Base-by-base conservation (phyloP, 2,113 vertebrate genomes). In the Tricholaema leucomelas region DNA sequence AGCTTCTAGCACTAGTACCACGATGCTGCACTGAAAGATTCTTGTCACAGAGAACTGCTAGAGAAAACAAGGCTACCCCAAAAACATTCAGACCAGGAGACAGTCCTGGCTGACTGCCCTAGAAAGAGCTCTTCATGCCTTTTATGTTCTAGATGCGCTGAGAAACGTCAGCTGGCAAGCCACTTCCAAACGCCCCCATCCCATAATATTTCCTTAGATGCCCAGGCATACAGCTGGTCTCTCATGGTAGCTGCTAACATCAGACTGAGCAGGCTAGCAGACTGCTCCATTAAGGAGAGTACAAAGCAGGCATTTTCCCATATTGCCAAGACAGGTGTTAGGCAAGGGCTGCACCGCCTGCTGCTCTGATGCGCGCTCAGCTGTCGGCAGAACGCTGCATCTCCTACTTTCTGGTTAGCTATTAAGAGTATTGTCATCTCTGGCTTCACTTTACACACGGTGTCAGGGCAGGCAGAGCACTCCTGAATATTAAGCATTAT, bases 361-460 rank as follows among this genome's bases (percentile, higher is more conserved):
- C 28, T 60, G 12, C 79, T 82, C 82, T 80, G 38, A 67, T 91
- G 28, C 75, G 77, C 61, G 85, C 81, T 80, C 83, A 85, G 52
- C 76, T 91, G 69, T 23, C 2, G 1, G 61, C 69, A 92, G 93
- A 95, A 75, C 33, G 58, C 0, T 0, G 0, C 52, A 54, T 18
- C 54, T 85, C 67, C 69, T 90, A 14, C 88, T 71, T 91, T 64
- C 76, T 91, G 90, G 48, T 90, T 38, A 15, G 14, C 15, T 58
- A 15, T n/a, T n/a, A 66, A 77, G 61, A 86, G 44, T 33, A 67
- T n/a, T 1, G 0, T 56, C 30, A 42, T 28, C 59, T 66, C 72
- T 67, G 83, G 85, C 82, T 93, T 86, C 0, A 0, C 48, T 72
- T 91, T 88, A 38, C 21, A 54, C 31, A 19, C 46, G 38, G 52